These are phyloP conservation scores for Leguminivora glycinivorella DNA, from an alignment of 1,140 invertebrate species.

Conservation along the genomic window DNA sequence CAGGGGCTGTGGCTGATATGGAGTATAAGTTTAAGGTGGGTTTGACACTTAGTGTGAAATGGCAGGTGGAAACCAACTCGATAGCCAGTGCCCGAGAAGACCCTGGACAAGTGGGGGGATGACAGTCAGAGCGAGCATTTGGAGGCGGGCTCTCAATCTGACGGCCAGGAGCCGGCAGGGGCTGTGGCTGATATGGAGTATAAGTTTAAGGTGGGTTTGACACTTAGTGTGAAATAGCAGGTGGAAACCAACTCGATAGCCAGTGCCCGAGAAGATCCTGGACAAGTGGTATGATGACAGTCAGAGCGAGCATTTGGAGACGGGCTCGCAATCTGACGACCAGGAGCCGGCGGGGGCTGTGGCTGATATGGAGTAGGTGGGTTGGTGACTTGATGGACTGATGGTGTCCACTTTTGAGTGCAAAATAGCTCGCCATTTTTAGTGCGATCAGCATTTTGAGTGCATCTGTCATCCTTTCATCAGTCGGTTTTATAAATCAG, in stretches of 20 bases:
- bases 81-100: constrained; percentile 89
- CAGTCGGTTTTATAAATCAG: too few relatives aligned
- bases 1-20: constrained; percentile 85
- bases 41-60: too few relatives aligned
- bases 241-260: constrained; percentile 86
- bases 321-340: constrained; percentile 85
- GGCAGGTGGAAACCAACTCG: constrained; percentile 87
- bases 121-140: constrained; percentile 86
- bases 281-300: constrained; percentile 86
- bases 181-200: constrained; percentile 87
- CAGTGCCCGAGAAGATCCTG: constrained; percentile 91
- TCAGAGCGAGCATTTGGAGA: constrained; percentile 85
- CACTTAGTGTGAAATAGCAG: too few relatives aligned
- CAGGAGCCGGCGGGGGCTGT: constrained; percentile 80
- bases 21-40: constrained; percentile 80
- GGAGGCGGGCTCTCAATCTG: constrained; percentile 84
- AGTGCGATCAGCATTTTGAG: too few relatives aligned
- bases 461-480: too few relatives aligned
- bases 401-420: too few relatives aligned
- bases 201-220: constrained; percentile 67
- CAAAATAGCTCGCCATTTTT: too few relatives aligned
- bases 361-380: constrained; percentile 86
- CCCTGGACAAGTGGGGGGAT: constrained; percentile 87
- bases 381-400: too few relatives aligned
- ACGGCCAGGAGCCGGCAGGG: constrained; percentile 80